Base-by-base conservation (phyloP, 2,113 vertebrate genomes). In the Cinclus cinclus region DNA sequence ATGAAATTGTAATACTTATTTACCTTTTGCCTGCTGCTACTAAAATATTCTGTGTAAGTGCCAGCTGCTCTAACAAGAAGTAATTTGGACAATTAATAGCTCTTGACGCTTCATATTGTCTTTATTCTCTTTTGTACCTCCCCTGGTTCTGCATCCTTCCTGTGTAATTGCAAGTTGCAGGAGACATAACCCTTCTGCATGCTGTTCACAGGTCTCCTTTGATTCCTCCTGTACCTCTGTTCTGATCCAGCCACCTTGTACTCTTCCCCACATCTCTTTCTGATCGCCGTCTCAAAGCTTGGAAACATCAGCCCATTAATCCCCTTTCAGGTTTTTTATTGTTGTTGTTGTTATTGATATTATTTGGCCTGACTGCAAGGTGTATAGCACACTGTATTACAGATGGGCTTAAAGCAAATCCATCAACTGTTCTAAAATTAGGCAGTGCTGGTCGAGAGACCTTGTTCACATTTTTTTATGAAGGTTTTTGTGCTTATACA, bases 261-360 rank as follows among this genome's bases (percentile, higher is more conserved):
- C 42, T 67, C 53, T 77, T 90, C 52, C 64, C 64, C 83, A 86
- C 68, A 74, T 91, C 74, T 90, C 16, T 89, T 95, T 90, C 84
- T 90, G 85, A 71, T 90, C 4, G 2, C 44, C 33, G 44, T 92
- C 75, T 95, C 73, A 86, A 83, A 94, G 79, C 92, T 86, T 90
- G 76, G 83, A 90, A 96, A 70, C 90, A 88, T 83, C 92, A 90
- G 91, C 92, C 81, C 82, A 59, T 91, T 96, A 96, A 90, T 94
- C 64, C 68, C 22, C 60, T 81, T 94, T 86, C 85, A 90, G 94
- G 62, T 94, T 88, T 88, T 92, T 89, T 74, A 42, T 79, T 93
- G 96, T 94, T 94, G 78, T 95, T 92, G 81, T 80, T 77, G 44
- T 84, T 97, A 88, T 70, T 89, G 79, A 83, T 93, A 94, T 67